Base-by-base conservation (phyloP, 2,888 invertebrate genomes). In the Lasioglossum figueresi region DNA sequence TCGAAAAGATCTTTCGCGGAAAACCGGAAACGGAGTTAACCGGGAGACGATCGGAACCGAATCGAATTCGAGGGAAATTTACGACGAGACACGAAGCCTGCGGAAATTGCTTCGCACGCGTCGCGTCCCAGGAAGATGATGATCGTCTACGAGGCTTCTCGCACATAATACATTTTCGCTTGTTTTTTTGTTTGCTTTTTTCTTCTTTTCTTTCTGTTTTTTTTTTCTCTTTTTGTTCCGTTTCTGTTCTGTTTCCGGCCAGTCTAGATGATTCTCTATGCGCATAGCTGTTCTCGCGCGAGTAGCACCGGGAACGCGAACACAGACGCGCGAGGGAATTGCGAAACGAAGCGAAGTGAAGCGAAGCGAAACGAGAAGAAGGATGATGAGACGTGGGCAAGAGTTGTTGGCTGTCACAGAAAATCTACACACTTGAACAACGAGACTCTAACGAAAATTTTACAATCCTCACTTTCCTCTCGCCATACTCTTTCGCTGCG, bases 381-480 rank as follows among this genome's bases (percentile, higher is more conserved):
- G 75, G 84, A 81, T 82, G 82, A 87, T 89, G 88, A 87, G 88
- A 90, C 88, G 89, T 90, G 89, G 91, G 91, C 89, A 92, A 91
- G 85, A 89, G 89, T 86, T 93, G 92, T 93, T 94, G 93, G 96
- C 95, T 96, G 96, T 97, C 97, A 95, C 97, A 97, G 97, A 97
- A 68, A 76, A 84, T 83, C 73, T 74, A 52, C 56, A 80, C 80
- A 89, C 89, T 83, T 76, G 48, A 43, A 88, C 88, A 77, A 68
- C 59, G 66, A 76, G 80, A 88, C 82, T 81, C 85, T 71, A 70
- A 79, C 76, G 74, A 72, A 45, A 31, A 86, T 77, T 76, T 66
- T 72, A 86, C 82, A 82, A 84, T 27, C 82, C 80, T 45, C 79
- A 78, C 81, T 70, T 68, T 76, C 81, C 79, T 78, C 76, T 75